Evolutionary conservation across 2,888 invertebrate species (phyloP), one percentile per base, ranked within the genome.

Genomic region (Drosophila acutilabella): DNA sequence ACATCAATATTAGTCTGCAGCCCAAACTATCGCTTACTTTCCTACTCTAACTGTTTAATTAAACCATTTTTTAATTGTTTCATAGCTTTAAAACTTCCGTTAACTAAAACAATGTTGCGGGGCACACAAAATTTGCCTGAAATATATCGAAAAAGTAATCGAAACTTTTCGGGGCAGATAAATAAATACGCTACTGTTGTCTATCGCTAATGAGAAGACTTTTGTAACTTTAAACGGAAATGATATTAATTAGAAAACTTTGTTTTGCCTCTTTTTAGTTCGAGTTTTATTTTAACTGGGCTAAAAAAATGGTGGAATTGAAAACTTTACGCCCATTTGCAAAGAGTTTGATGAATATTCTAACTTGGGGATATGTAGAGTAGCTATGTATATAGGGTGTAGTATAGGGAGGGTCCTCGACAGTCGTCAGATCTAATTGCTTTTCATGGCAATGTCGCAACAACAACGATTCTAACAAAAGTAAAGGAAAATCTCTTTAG

Each of bases 391-490:
- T 7, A 8, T 33, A n/a, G 33, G 1, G 40, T 13, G 2, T 10
- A 16, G 52, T 53, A 41, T 56, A n/a, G 40, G 60, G 45, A 14
- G 20, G 36, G 38, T 58, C 48, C 56, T 60, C 40, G 51, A 58
- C 78, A 59, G 64, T 74, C 61, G 58, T 74, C 64, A 42, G 47
- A 20, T 78, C 74, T 76, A 76, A 76, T 76, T 76, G 80, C 80
- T 77, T 75, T 80, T 75, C 70, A 77, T 80, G 71, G 64, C 76
- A 76, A 80, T 80, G 80, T 71, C 67, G 67, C 71, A 75, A 68
- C 59, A 76, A 51, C 56, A 74, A 36, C 36, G 36, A 61, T 45
- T 58, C 57, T 20, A 62, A 73, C 68, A 68, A 74, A 64, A 47
- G 50, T 52, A 26, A 33, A 59, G 65, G 44, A 57, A 51, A 61